Base-by-base conservation (phyloP, 2,113 vertebrate species). In the Pelvicachromis taeniatus region DNA sequence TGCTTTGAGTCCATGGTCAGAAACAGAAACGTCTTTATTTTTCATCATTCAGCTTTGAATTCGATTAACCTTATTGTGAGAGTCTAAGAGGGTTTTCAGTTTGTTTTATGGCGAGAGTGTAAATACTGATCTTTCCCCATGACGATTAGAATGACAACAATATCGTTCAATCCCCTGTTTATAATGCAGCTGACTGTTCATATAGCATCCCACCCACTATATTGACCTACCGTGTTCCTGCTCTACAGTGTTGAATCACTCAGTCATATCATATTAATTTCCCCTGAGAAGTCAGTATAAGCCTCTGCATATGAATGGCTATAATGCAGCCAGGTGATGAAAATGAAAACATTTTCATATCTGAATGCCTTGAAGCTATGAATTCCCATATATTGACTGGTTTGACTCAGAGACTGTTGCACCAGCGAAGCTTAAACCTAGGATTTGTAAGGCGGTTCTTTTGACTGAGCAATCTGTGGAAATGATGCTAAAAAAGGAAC, bases 241-340 rank as follows among this genome's bases (percentile, higher is more conserved):
- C 78, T 77, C 61, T 78, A 88, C 54, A 77, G 50, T 35, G 16
- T 84, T 80, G 31, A 63, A 85, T 85, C 40, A 59, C 75, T 55
- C 83, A 45, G 73, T 86, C 29, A 14, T 58, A 89, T 80, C 58
- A 81, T 77, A 87, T 87, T 89, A 77, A 91, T 91, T 92, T 92
- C 81, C 85, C 87, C 19, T 0, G 85, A 90, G 88, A 77, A 77
- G 86, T 38, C 87, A 5, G 68, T 2, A 11, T 17, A 21, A 68
- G 77, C 56, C 38, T 81, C 35, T 81, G 73, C 78, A 87, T 92
- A 80, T 82, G 83, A 88, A 91, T 85, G 68, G 23, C 7, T 35
- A 48, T 79, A 65, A 90, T 52, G 65, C 59, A 79, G 55, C 52
- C 55, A 88, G 77, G 52, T 81, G 78, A 87, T 82, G 45, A 77